These are phyloP conservation scores for Danio albolineatus DNA, from an alignment of 2,797 vertebrate species.

Conservation along the genomic window DNA sequence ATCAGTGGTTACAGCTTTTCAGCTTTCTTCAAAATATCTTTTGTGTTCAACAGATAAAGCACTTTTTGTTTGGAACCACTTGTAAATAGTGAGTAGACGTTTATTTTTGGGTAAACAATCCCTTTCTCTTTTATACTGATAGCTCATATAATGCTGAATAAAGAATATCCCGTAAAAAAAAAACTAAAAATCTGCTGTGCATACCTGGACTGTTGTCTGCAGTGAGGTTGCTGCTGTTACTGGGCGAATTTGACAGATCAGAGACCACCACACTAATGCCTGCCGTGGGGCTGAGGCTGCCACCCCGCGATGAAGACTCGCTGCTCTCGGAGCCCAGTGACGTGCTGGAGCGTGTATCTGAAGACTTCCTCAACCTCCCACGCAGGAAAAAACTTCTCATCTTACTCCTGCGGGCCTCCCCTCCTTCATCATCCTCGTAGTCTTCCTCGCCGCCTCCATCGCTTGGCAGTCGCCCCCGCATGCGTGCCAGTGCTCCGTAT, in stretches of 20 bases:
- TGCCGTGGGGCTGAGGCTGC: constrained; percentile 85
- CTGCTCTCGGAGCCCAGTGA: constrained; percentile 96
- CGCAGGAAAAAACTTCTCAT: constrained; percentile 91
- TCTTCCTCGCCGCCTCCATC: constrained; percentile 85
- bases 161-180: background rate
- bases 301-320: constrained; percentile 88
- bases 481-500: constrained; percentile 72
- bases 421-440: constrained; percentile 85
- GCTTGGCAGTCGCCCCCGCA: constrained; percentile 74
- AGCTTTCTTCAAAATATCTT: no score
- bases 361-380: constrained; percentile 88
- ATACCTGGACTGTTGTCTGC: constrained; percentile 87
- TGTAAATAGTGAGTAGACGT: no score
- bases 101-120: no score
- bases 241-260: constrained; percentile 82
- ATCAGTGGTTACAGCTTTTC: no score
- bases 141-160: no score
- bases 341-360: constrained; percentile 91
- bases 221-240: constrained; percentile 91
- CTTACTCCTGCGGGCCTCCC: constrained; percentile 85
- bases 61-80: no score
- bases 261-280: constrained; percentile 83
- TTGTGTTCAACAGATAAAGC: no score
- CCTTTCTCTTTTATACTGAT: no score
- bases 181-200: background rate